Evolutionary conservation across 2,888 invertebrate genomes (phyloP).

Genomic region (Tipula vernalis): DNA sequence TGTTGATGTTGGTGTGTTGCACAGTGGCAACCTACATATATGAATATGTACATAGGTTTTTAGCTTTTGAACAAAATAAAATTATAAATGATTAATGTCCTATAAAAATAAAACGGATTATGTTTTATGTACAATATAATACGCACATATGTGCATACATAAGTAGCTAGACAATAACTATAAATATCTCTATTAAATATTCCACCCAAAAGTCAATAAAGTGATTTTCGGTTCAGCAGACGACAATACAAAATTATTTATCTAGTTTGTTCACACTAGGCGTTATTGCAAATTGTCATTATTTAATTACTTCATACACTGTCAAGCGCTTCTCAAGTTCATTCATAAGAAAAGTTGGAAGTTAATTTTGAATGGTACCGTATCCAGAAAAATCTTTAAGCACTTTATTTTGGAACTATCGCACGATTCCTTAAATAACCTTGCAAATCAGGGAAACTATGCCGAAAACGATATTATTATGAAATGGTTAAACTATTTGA

Average conservation of each 20-base stretch:
- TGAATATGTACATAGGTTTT: background rate
- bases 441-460: conserved; percentile 9
- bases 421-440: conserved; percentile 13
- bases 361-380: too few species aligned
- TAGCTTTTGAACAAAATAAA: background rate
- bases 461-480: background rate
- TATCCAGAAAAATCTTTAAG: too few species aligned
- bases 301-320: too few species aligned
- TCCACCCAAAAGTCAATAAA: background rate
- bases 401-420: conserved; percentile 16
- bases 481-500: conserved; percentile 22
- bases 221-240: too few species aligned
- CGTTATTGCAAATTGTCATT: too few species aligned
- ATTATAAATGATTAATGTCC: background rate
- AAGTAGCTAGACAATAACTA: background rate
- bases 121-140: background rate
- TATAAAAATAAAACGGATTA: background rate
- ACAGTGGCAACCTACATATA: background rate
- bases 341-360: too few species aligned
- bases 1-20: background rate
- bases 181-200: background rate
- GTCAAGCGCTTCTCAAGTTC: too few species aligned
- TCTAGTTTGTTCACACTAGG: too few species aligned
- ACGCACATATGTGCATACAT: background rate
- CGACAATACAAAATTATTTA: too few species aligned